Percentiles rank a stretch among this genome's conserved stretches.
These are phyloP conservation scores for Conops quadrifasciatus DNA, from an alignment of 2,888 invertebrate genomes.

Conservation along the genomic window DNA sequence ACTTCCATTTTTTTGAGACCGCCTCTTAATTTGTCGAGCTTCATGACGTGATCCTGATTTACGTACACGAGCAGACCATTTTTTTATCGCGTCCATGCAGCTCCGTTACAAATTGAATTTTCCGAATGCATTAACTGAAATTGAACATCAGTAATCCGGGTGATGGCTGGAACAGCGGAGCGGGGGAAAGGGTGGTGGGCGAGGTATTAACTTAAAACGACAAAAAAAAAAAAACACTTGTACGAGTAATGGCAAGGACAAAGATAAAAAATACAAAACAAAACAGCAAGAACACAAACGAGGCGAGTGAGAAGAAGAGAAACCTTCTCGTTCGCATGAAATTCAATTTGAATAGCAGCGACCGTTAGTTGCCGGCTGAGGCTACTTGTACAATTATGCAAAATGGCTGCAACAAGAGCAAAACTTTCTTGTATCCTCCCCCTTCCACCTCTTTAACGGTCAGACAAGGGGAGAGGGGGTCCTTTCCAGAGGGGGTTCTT, in stretches of 20 bases:
- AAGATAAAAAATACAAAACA: not conserved
- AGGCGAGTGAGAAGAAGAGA: not conserved
- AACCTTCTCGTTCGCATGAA: constrained; percentile 38
- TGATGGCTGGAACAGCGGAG: not conserved
- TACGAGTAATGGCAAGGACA: not conserved
- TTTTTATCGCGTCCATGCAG: constrained; percentile 30
- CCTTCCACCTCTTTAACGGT: constrained; percentile 16
- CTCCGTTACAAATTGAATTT: constrained; percentile 34
- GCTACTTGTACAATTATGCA: constrained; percentile 32
- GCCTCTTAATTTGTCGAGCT: not conserved
- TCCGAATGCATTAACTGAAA: constrained; percentile 43
- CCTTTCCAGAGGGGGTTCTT: no score
- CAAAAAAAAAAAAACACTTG: not conserved
- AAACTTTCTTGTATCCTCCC: constrained; percentile 25
- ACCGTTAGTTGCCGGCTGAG: constrained; percentile 15
- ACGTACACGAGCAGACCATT: not conserved
- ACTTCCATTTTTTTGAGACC: not conserved
- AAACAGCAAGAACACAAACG: not conserved
- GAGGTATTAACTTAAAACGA: not conserved
- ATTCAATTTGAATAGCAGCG: constrained; percentile 40
- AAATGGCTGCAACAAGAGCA: constrained; percentile 31
- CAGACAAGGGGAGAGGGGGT: no score
- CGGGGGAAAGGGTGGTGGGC: not conserved
- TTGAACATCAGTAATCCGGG: constrained; percentile 45
- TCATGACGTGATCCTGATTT: constrained; percentile 5